Base-by-base conservation (phyloP, 2,888 invertebrate genomes). In the Ormyrus pomaceus region DNA sequence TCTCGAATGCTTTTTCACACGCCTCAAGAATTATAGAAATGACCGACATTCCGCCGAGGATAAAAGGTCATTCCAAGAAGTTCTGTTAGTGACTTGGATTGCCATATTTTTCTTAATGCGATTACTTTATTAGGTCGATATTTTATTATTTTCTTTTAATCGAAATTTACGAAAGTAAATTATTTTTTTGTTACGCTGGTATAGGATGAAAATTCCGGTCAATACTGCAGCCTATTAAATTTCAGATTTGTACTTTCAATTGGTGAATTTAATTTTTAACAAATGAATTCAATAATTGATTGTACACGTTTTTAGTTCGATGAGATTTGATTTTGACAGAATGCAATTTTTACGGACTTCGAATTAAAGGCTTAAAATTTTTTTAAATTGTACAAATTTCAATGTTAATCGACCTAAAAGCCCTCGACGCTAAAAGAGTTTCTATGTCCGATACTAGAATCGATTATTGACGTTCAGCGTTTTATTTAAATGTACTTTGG, bases 351-450 rank as follows among this genome's bases (percentile, higher is more conserved):
- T 50, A 7, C 10, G 8, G n/a, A 58, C 58, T 70, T 70, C 11
- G 13, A n/a, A 34, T 34, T 34, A 3, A 34, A 34, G 34, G 45
- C 6, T 48, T 10, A 53, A 65, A 62, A 69, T 70, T 59, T 56
- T 53, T 61, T 70, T 50, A 48, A 68, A 70, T 56, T 50, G 56
- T 13, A 50, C 59, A 65, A 71, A 56, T 77, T 62, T 71, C 50
- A 71, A 70, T 56, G 61, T 62, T 71, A 65, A 71, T 71, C 77
- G 71, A 77, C 58, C 77, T 71, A 50, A 77, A 77, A 71, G 77
- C 77, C n/a, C 64, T 77, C 71, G 13, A 65, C 65, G 51, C 53
- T 77, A 59, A 77, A 77, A 77, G 71, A 71, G 59, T 71, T 77
- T 77, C 71, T 13, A 46, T 77, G 77, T 77, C 65, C 71, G 11